Evolutionary conservation across 2,797 vertebrate species (phyloP).

Genomic region (Chloroceryle inda): DNA sequence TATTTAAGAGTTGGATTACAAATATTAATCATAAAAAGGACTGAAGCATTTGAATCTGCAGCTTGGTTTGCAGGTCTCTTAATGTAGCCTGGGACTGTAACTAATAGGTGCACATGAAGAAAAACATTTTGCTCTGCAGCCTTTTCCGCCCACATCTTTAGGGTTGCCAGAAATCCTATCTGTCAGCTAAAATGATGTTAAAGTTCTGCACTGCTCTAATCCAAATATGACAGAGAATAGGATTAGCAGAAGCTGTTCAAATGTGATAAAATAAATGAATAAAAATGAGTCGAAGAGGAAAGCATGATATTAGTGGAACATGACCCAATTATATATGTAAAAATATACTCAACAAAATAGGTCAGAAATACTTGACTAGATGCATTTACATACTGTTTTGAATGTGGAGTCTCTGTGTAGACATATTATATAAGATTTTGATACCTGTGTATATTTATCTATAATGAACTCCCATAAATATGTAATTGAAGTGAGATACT

Average conservation of each 20-base stretch:
- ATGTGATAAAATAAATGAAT: constrained; percentile 76
- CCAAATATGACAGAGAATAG: constrained; percentile 57
- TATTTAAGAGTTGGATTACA: constrained; percentile 65
- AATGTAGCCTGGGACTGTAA: constrained; percentile 32
- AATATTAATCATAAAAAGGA: constrained; percentile 52
- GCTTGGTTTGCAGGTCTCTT: constrained; percentile 51
- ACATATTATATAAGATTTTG: constrained; percentile 20
- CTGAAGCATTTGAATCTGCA: background rate
- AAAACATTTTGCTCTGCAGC: constrained; percentile 38
- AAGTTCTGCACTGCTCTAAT: constrained; percentile 50
- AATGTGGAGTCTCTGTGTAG: background rate
- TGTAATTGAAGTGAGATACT: background rate
- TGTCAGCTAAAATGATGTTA: constrained; percentile 63
- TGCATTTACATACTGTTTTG: constrained; percentile 56
- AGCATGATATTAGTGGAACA: constrained; percentile 51
- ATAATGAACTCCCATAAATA: background rate
- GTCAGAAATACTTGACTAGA: constrained; percentile 50
- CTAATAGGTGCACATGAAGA: constrained; percentile 35
- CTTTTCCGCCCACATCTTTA: constrained; percentile 42
- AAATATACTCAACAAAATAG: constrained; percentile 61
- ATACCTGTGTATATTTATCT: background rate
- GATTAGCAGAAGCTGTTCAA: constrained; percentile 71
- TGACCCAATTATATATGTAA: constrained; percentile 71
- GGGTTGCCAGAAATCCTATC: constrained; percentile 61
- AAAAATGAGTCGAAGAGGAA: constrained; percentile 61